Conservation (phyloP, 53 echinoderm and acorn worm species). For the Stichopus horrens region DNA sequence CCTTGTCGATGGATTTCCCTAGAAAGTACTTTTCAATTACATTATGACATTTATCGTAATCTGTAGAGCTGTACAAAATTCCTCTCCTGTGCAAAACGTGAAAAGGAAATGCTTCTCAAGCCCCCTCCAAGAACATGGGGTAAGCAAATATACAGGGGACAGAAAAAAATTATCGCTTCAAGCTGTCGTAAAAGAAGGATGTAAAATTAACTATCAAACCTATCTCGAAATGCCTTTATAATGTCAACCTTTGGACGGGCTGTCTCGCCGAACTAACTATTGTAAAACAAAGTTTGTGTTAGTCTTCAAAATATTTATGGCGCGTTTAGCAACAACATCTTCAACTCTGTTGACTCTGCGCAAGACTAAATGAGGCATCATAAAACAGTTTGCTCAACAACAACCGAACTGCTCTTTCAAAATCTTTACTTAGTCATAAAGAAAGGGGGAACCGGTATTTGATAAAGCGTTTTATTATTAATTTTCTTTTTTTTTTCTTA, state of each 20-base stretch:
- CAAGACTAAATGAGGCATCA: slow-evolving; percentile 15
- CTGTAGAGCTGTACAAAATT: not conserved
- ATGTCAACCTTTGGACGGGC: not conserved
- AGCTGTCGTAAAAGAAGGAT: not conserved
- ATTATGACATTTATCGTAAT: not conserved
- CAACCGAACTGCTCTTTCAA: not conserved
- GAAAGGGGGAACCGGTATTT: slow-evolving; percentile 1
- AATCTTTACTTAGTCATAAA: slow-evolving; percentile 26
- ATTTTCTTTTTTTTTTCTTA: slow-evolving; percentile 1
- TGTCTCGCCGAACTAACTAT: slow-evolving; percentile 39
- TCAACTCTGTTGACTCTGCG: slow-evolving; percentile 23
- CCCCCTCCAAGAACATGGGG: not conserved
- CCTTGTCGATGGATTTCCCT: too few species aligned
- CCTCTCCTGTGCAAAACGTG: too few species aligned
- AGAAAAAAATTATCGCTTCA: not conserved
- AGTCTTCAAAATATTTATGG: slow-evolving; percentile 40
- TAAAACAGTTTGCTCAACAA: slow-evolving; percentile 31
- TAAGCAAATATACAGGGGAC: not conserved
- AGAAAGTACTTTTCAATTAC: not conserved
- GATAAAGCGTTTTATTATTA: slow-evolving; percentile 46
- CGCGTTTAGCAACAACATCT: slow-evolving; percentile 24
- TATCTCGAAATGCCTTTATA: not conserved
- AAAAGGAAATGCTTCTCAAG: not conserved
- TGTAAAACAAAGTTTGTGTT: slow-evolving; percentile 45
- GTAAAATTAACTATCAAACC: not conserved